Conservation (phyloP, 2,113 vertebrate species). For the Cyphomyrus plagiostoma region DNA sequence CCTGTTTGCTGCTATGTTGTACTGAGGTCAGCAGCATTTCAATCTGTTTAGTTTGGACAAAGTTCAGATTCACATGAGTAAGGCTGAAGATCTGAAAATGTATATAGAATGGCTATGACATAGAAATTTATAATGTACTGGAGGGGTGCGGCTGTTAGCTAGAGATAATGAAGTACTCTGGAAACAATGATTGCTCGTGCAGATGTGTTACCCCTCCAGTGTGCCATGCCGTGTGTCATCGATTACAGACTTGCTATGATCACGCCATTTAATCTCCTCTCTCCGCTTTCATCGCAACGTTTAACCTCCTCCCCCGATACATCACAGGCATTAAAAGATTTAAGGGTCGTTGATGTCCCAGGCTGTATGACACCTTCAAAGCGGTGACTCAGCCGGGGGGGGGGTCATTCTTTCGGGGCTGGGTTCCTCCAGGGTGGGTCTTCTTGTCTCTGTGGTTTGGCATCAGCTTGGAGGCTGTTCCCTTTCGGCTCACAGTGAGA, state of each 20-base stretch:
- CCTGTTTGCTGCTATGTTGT: neutral
- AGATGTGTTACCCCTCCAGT: neutral
- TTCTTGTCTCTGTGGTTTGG: neutral
- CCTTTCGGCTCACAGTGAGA: neutral
- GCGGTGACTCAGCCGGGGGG: neutral
- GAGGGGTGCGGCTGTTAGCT: neutral
- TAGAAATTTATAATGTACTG: neutral
- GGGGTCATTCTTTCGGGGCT: neutral
- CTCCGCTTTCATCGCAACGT: neutral
- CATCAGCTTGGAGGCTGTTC: neutral
- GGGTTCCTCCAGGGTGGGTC: neutral
- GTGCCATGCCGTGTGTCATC: neutral
- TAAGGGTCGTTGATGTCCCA: neutral
- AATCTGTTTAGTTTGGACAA: neutral
- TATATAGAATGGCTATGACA: neutral
- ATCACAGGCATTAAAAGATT: neutral
- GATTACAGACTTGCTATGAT: neutral
- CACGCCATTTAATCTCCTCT: neutral
- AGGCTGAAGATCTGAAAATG: neutral
- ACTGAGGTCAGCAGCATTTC: neutral
- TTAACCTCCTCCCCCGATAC: neutral
- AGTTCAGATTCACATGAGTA: neutral
- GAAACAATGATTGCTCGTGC: neutral
- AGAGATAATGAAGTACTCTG: neutral
- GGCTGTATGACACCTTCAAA: neutral